Evolutionary conservation across 2,888 invertebrate genomes (phyloP), one percentile per base, ranked within the genome.

Genomic region (Nipponacmea schrenckii): DNA sequence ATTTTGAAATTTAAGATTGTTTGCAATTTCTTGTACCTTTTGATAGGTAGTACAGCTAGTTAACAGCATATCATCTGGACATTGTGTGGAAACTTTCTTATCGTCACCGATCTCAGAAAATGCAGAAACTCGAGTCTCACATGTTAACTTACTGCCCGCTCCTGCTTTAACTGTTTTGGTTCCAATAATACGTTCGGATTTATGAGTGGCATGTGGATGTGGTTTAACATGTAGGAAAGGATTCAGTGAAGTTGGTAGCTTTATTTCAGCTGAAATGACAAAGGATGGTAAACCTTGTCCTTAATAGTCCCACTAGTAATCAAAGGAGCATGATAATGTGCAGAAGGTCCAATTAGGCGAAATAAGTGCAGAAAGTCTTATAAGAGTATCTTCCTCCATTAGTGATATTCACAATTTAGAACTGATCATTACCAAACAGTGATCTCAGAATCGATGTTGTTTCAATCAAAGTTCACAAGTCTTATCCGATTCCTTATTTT

Each of bases 1-100:
- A 31, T 31, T 31, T 31, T 31, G 5, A 31, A 5, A 5, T 31
- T 31, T 31, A 31, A 31, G 31, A 31, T 31, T 31, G 31, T 31
- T 31, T 5, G 31, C 31, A 31, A 31, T 3, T 3, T 31, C 50
- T 2, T 69, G 62, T 14, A 77, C 77, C 66, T 39, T 67, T 3
- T 66, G 56, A 17, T 31, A 50, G 48, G 72, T 71, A 45, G 67
- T 62, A 56, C 77, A 77, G 14, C 75, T 68, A 14, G 77, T 77
- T 48, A 77, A 67, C 12, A 77, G 67, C 68, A 74, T 72, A 0
- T 69, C 74, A 14, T 44, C 48, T 17, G 69, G 64, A 44, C 77
- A 77, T 26, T 26, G 39, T 2, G 72, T 71, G 10, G 68, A 67
- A 1, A 56, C 69, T 12, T 31, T 46, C 67, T 75, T 73, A 63